Evolutionary conservation across 2,888 invertebrate species (phyloP).

Genomic region (Fabriciana adippe): DNA sequence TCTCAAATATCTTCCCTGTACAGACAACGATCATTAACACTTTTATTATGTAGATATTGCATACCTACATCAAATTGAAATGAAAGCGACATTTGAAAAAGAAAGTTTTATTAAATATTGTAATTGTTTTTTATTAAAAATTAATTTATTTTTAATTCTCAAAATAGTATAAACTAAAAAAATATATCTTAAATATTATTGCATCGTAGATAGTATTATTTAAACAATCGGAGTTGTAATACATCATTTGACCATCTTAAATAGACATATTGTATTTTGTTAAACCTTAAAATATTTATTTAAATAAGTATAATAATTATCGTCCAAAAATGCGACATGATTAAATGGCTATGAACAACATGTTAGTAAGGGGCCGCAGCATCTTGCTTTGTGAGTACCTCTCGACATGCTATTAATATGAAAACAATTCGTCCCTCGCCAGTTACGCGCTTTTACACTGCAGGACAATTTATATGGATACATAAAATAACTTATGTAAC

Average conservation of each 20-base stretch:
- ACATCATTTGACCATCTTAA: not conserved
- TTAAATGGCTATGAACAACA: constrained; percentile 60
- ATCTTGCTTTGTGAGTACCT: constrained; percentile 63
- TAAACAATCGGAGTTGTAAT: too few species aligned
- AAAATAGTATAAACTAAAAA: too few species aligned
- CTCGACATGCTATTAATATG: constrained; percentile 79
- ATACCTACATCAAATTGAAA: too few species aligned
- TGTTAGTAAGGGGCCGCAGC: constrained; percentile 51
- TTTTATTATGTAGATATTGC: too few species aligned
- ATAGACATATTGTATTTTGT: not conserved
- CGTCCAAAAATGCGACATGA: constrained; percentile 45
- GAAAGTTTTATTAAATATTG: too few species aligned
- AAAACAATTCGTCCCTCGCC: constrained; percentile 80
- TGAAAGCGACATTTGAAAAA: too few species aligned
- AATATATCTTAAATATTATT: too few species aligned
- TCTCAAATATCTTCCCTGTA: too few species aligned
- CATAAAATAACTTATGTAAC: not conserved
- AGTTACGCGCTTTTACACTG: constrained; percentile 60
- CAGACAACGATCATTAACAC: too few species aligned
- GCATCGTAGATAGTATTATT: too few species aligned
- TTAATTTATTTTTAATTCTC: too few species aligned
- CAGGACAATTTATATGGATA: constrained; percentile 44
- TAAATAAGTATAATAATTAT: constrained; percentile 28
- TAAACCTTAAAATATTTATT: constrained; percentile 2
- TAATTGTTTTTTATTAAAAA: too few species aligned